phyloP scores from a whole-genome alignment of 2,888 invertebrate genomes.

The Drosophila aldrichi region DNA sequence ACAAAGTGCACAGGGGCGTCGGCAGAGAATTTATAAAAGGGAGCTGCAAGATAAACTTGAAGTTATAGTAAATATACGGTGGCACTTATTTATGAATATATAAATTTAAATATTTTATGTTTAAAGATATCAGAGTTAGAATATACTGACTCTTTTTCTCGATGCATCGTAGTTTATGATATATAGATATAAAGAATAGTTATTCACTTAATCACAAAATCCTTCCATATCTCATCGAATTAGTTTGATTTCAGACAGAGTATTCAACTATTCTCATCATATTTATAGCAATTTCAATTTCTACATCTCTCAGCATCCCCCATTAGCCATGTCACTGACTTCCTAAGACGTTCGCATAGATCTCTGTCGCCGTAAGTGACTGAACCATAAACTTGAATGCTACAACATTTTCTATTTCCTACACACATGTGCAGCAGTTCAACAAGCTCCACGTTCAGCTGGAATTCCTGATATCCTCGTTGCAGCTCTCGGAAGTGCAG shows the following conservation, averaged over 20 bases:
- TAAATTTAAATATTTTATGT: too few species aligned
- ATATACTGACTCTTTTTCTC: too few species aligned
- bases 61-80: too few species aligned
- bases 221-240: too few species aligned
- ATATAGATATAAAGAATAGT: too few species aligned
- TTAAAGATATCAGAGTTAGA: too few species aligned
- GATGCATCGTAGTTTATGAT: too few species aligned
- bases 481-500: constrained; percentile 35
- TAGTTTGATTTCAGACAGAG: too few species aligned
- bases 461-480: constrained; percentile 31
- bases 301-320: background rate
- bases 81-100: too few species aligned
- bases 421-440: constrained; percentile 13
- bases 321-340: constrained; percentile 37
- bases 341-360: constrained; percentile 43
- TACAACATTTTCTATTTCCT: constrained; percentile 16
- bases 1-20: constrained; percentile 23
- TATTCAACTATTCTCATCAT: background rate
- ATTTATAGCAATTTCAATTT: too few species aligned
- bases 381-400: constrained; percentile 61
- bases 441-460: background rate
- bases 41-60: background rate
- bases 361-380: constrained; percentile 37
- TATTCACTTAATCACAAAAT: too few species aligned
- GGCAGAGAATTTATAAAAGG: background rate